These are phyloP conservation scores for Lerema accius DNA, from an alignment of 1,140 invertebrate species.

Conservation along the genomic window DNA sequence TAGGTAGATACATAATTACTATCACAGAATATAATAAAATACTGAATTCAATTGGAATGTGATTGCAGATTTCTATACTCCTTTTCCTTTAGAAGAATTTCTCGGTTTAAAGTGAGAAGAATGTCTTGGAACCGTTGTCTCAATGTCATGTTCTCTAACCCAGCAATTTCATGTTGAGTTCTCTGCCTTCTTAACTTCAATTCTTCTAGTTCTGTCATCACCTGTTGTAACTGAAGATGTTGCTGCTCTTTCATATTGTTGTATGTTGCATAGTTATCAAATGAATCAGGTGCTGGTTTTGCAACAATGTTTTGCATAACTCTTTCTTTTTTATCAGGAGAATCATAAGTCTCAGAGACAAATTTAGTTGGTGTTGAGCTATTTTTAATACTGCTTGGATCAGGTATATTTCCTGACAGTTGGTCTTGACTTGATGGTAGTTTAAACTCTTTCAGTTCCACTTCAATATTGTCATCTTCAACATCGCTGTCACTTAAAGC, in stretches of 20 bases:
- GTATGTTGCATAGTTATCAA: neutral
- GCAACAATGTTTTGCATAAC: neutral
- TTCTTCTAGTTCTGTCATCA: conserved; percentile 86
- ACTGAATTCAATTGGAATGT: conserved; percentile 2
- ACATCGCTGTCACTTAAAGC: conserved; percentile 92
- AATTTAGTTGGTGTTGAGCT: neutral
- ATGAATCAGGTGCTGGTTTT: neutral
- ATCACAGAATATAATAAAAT: neutral
- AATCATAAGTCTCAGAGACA: neutral
- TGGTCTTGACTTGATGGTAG: conserved; percentile 89
- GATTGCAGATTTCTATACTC: conserved; percentile 74
- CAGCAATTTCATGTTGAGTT: conserved; percentile 92
- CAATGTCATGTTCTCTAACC: conserved; percentile 93
- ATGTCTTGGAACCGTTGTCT: conserved; percentile 92
- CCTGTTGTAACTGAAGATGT: conserved; percentile 35
- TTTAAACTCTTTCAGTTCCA: conserved; percentile 91
- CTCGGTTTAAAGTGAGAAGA: conserved; percentile 89
- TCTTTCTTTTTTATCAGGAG: conserved; percentile 15
- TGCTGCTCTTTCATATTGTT: conserved; percentile 1
- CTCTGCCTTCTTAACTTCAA: conserved; percentile 88
- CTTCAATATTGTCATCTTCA: conserved; percentile 88
- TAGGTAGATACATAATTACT: neutral
- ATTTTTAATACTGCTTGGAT: neutral
- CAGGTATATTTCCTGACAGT: conserved; percentile 87
- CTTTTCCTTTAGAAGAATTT: conserved; percentile 91